Evolutionary conservation across 2,113 vertebrate species (phyloP), one percentile per base, ranked within the genome.

Genomic region (Ceyx melanurus): DNA sequence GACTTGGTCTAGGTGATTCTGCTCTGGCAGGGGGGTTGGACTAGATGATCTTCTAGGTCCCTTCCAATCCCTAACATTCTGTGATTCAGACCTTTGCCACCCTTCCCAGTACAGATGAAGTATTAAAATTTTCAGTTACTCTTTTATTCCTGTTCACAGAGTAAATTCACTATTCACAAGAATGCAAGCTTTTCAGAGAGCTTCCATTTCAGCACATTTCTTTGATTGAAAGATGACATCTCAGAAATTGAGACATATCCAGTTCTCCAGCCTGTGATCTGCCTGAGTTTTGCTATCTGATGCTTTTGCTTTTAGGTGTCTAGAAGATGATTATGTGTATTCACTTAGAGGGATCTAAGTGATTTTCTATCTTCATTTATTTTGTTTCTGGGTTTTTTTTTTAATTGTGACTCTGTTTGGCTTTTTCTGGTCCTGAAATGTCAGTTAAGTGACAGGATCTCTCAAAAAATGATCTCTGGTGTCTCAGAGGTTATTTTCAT

Each of bases 51-150:
- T 37, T 37, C 37, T 37, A 37, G 37, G 9, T 37, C 37, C 37
- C 37, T 37, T 37, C 37, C 37, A 37, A 37, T 37, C 37, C 37
- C 37, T 37, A 37, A 37, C 37, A 37, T 37, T 10, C 37, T 37
- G 37, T 37, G 37, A 37, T 37, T 37, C 37, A 37, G 37, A 28
- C 15, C 23, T 15, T 57, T 70, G 53, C 26, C 7, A 50, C 5
- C 28, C 9, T 68, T 13, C 33, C 2, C 3, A 23, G 15, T 23
- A n/a, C 0, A 67, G 50, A 0, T 7, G 16, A 29, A 15, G 13
- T 68, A 33, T 4, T 12, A 83, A 66, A 31, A 9, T 73, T 62
- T 58, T 29, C 11, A 42, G 66, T 37, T 40, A 25, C 31, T 60
- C 17, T 29, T 79, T 86, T 54, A 48, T 60, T 77, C 15, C 46